A percentile compares a stretch with the other conserved stretches of the same genome.
These are phyloP conservation scores for Cryptocheilus praepositus DNA, from an alignment of 2,888 invertebrate genomes.

Conservation along the genomic window DNA sequence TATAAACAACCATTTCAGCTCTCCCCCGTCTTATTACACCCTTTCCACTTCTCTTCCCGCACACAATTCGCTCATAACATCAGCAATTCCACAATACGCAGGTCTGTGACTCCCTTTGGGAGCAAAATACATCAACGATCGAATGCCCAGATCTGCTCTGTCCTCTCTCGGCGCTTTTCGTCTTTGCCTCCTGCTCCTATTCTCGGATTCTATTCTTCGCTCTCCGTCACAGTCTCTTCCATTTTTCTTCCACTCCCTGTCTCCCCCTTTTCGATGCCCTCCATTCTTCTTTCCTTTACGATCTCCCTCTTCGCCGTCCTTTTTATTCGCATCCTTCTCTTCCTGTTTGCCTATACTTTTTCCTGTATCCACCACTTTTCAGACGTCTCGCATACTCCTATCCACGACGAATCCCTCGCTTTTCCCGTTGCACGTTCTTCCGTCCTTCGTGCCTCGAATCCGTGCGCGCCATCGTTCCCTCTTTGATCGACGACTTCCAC, in stretches of 20 bases:
- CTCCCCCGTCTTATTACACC: no score
- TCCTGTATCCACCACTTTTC: neutral
- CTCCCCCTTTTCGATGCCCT: neutral
- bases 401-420: neutral
- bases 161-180: neutral
- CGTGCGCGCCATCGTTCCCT: neutral
- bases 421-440: neutral
- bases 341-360: neutral
- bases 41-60: no score
- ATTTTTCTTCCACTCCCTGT: neutral
- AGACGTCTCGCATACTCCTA: slow-evolving; percentile 1
- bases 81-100: no score
- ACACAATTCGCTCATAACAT: no score
- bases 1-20: no score
- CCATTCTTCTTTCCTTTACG: neutral
- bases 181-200: neutral
- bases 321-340: neutral
- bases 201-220: neutral
- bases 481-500: slow-evolving; percentile 5
- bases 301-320: neutral
- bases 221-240: neutral
- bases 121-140: no score
- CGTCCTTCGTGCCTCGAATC: slow-evolving; percentile 1
- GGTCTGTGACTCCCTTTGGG: no score
- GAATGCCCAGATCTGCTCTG: neutral